phyloP scores from a whole-genome alignment of 1,140 invertebrate species.

The Aphaenogaster rudis region DNA sequence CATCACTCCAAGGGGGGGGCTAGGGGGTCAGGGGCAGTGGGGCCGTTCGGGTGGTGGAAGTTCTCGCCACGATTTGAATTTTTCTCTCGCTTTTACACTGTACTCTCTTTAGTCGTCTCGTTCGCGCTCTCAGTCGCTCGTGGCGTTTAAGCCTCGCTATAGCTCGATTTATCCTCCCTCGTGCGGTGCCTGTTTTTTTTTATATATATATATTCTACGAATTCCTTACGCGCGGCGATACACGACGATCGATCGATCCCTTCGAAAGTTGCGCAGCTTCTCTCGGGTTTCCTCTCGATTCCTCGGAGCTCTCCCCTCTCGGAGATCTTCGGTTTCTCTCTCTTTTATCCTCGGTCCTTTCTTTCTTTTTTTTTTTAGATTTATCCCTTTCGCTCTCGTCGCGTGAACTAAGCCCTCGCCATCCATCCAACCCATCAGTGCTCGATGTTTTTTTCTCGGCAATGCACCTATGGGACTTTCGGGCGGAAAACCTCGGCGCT shows the following conservation, averaged over 20 bases:
- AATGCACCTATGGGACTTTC: constrained; percentile 80
- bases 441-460: constrained; percentile 76
- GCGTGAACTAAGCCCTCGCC: constrained; percentile 82
- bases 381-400: constrained; percentile 52
- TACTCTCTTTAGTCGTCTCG: constrained; percentile 20
- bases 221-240: constrained; percentile 11
- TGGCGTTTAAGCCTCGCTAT: background rate
- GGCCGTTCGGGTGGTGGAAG: constrained; percentile 35
- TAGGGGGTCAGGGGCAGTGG: background rate
- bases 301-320: background rate
- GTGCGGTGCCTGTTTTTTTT: background rate
- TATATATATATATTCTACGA: background rate
- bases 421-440: constrained; percentile 79
- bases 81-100: constrained; percentile 2
- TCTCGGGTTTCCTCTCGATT: constrained; percentile 36
- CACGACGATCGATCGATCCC: constrained; percentile 1
- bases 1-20: constrained; percentile 48
- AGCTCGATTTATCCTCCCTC: background rate
- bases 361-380: background rate
- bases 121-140: constrained; percentile 30
- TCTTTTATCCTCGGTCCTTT: background rate
- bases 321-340: background rate
- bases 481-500: background rate
- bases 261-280: constrained; percentile 23
- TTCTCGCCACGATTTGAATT: constrained; percentile 52